Conservation (phyloP, 2,888 invertebrate genomes). For the Ophonus ardosiacus region DNA sequence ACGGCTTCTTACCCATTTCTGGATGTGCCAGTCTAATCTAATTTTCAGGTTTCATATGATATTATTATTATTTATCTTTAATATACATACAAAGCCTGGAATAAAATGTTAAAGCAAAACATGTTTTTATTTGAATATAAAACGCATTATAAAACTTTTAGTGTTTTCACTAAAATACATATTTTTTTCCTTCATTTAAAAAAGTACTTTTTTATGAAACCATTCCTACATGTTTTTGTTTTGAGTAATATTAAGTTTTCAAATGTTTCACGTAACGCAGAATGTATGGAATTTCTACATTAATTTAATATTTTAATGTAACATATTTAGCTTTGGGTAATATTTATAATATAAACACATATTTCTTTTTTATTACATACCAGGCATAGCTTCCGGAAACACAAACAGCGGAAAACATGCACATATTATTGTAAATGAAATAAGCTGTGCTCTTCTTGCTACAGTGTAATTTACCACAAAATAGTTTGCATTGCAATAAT, state of each 20-base stretch:
- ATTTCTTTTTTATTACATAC: slow-evolving; percentile 31
- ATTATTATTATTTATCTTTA: too few species aligned
- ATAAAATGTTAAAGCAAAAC: too few species aligned
- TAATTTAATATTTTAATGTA: slow-evolving; percentile 12
- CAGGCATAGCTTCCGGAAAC: neutral
- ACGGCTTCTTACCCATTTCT: too few species aligned
- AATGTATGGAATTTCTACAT: slow-evolving; percentile 37
- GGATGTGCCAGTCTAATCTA: too few species aligned
- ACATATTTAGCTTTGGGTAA: slow-evolving; percentile 15
- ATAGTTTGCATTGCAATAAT: neutral
- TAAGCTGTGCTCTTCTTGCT: too few species aligned
- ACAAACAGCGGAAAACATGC: neutral
- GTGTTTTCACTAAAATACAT: neutral
- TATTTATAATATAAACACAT: slow-evolving; percentile 33
- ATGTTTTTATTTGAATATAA: neutral
- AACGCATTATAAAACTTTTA: neutral
- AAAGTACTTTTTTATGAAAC: neutral
- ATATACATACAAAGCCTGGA: too few species aligned
- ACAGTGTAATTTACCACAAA: neutral
- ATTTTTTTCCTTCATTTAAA: neutral
- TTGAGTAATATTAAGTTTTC: slow-evolving; percentile 16
- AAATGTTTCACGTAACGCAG: neutral
- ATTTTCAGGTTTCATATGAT: too few species aligned
- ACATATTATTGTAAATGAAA: neutral
- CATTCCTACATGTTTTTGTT: neutral